Evolutionary conservation across 2,797 vertebrate species (phyloP), one percentile per base, ranked within the genome.

Genomic region (Spinibarbus caldwelli): DNA sequence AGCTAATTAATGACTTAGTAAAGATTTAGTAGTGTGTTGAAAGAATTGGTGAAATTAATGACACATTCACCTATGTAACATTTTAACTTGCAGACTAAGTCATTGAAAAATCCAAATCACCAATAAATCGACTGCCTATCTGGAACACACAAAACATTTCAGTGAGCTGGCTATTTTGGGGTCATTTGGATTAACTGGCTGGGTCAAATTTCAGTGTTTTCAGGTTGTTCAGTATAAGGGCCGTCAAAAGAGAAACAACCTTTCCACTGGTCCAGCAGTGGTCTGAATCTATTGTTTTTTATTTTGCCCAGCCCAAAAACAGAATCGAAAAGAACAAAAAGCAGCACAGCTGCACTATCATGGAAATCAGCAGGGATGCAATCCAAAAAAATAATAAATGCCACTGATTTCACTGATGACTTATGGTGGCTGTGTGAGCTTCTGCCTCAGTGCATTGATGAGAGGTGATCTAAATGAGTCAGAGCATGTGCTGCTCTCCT

Each of bases 381-480:
- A 79, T 54, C 59, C 38, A 68, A 73, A 75, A n/a, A 72, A 85
- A 79, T 23, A 2, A 62, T 66, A 41, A 80, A 76, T 83, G 70
- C 78, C 59, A 59, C 73, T 85, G 76, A 79, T 72, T 85, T 79
- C 66, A 62, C 41, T 70, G 75, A 70, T 71, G 64, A 78, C 83
- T 70, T 84, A 43, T 54, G 21, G 26, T 34, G 83, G 59, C 45
- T 54, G 59, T 29, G 34, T 84, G 82, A 70, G 64, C 75, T 41
- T 78, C 34, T 31, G 82, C 43, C 43, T 83, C 82, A 38, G 41
- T 67, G 59, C 72, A 34, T 57, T 70, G 52, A 80, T 79, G 76
- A 87, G 79, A 78, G 45, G 47, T 80, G 78, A 79, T 79, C 67
- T 79, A 45, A 87, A 80, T 79, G 79, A 75, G 79, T 34, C 64